phyloP scores from a whole-genome alignment of 2,888 invertebrate species.

The Allolobophora icterica region DNA sequence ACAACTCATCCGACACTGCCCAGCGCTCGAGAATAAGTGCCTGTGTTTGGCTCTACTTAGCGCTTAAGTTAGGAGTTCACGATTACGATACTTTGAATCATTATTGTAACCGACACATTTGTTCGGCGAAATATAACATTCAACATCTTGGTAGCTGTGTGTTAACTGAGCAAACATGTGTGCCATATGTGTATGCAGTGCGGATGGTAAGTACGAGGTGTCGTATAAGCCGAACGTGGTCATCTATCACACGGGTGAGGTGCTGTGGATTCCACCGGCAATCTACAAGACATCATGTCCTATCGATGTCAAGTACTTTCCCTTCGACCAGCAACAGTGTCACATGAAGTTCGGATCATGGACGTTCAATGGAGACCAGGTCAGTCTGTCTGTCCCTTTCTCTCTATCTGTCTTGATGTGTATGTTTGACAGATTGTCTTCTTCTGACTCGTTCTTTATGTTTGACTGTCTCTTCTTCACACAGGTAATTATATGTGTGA shows the following conservation, averaged over 20 bases:
- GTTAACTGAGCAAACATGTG: neutral
- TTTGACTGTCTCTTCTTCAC: too few relatives aligned
- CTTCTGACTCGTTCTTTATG: too few relatives aligned
- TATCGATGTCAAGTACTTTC: slow-evolving; percentile 98
- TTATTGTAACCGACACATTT: too few relatives aligned
- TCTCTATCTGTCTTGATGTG: neutral
- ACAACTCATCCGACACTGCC: too few relatives aligned
- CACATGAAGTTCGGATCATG: slow-evolving; percentile 93
- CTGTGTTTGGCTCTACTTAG: too few relatives aligned
- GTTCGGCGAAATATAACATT: too few relatives aligned
- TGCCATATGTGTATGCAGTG: slow-evolving; percentile 73
- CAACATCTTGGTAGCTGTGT: neutral
- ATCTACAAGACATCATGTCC: slow-evolving; percentile 99
- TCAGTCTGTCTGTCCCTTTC: slow-evolving; percentile 35
- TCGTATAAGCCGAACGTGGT: slow-evolving; percentile 98
- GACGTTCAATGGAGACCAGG: slow-evolving; percentile 62
- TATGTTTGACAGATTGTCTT: neutral
- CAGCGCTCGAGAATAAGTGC: too few relatives aligned
- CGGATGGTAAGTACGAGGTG: slow-evolving; percentile 99
- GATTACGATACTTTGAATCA: too few relatives aligned
- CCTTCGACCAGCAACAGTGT: slow-evolving; percentile 98
- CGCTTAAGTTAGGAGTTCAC: too few relatives aligned
- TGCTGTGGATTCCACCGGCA: slow-evolving; percentile 98
- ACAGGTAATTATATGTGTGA: too few relatives aligned
- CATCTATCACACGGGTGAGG: slow-evolving; percentile 90